Evolutionary conservation across 2,888 invertebrate species (phyloP).

Genomic region (Amaurobius ferox): DNA sequence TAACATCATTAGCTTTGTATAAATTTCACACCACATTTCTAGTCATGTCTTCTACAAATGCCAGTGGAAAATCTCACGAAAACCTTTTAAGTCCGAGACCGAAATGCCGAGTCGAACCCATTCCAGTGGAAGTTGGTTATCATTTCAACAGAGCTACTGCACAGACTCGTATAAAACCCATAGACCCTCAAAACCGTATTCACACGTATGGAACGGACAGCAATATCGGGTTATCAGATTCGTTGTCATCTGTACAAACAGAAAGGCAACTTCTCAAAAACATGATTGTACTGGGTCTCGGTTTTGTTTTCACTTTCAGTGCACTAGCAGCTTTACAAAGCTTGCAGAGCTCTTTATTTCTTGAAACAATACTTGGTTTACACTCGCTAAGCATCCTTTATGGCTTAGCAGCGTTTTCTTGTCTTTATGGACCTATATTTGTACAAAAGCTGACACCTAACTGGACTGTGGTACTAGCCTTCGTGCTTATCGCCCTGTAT

Average conservation of each 20-base stretch:
- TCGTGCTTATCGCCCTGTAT: conserved; percentile 71
- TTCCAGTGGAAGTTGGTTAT: conserved; percentile 60
- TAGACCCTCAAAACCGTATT: conserved; percentile 29
- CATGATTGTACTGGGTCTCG: conserved; percentile 70
- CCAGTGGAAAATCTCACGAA: conserved; percentile 64
- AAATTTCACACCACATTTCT: no score
- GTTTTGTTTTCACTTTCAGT: conserved; percentile 71
- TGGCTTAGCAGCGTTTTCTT: conserved; percentile 66
- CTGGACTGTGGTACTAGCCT: conserved; percentile 72
- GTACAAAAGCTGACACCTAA: conserved; percentile 71
- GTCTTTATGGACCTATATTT: conserved; percentile 71
- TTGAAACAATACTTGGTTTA: conserved; percentile 66
- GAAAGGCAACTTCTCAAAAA: conserved; percentile 72
- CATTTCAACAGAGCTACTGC: conserved; percentile 61
- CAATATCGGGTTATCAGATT: conserved; percentile 22
- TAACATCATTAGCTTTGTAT: no score
- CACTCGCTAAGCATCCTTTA: conserved; percentile 64
- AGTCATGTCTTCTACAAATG: conserved; percentile 52
- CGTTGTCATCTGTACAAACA: conserved; percentile 61
- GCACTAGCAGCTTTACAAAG: conserved; percentile 69
- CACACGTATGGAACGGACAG: conserved; percentile 55
- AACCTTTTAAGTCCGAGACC: conserved; percentile 60
- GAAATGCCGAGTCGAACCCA: conserved; percentile 46
- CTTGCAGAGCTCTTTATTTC: conserved; percentile 70
- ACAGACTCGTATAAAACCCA: conserved; percentile 59